Conservation (phyloP, 2,888 invertebrate genomes). For the Lycaena phlaeas region DNA sequence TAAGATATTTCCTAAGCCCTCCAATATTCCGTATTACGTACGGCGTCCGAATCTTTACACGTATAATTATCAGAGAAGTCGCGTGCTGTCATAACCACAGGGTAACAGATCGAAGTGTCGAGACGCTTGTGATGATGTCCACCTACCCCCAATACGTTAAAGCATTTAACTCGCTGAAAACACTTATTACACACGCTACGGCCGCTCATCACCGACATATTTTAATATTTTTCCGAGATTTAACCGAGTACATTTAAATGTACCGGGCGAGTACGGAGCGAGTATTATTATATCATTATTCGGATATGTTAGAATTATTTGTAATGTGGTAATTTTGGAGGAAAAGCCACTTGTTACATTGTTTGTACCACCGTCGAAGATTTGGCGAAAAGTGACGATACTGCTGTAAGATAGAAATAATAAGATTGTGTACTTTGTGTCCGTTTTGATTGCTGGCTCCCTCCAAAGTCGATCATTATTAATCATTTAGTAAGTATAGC, state of each 20-base stretch:
- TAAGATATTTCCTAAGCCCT: neutral
- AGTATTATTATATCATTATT: neutral
- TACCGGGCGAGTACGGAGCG: neutral
- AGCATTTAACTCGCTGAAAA: neutral
- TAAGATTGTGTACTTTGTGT: too few species aligned
- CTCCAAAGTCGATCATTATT: too few species aligned
- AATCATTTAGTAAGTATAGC: too few species aligned
- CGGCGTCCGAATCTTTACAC: constrained; percentile 22
- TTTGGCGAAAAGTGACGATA: too few species aligned
- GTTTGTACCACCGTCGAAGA: too few species aligned
- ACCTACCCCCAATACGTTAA: neutral
- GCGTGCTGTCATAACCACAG: constrained; percentile 43
- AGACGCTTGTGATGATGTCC: constrained; percentile 1
- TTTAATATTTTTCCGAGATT: neutral
- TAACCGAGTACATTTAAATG: constrained; percentile 4
- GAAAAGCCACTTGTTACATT: too few species aligned
- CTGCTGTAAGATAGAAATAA: too few species aligned
- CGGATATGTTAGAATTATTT: neutral
- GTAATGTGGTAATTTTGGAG: too few species aligned
- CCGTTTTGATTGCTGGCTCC: too few species aligned
- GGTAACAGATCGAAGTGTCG: constrained; percentile 22
- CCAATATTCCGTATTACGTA: too few species aligned
- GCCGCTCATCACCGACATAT: neutral
- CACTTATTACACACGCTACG: constrained; percentile 2
- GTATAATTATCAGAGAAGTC: constrained; percentile 41